Evolutionary conservation across 2,113 vertebrate species (phyloP).

Genomic region (Eclectus roratus): DNA sequence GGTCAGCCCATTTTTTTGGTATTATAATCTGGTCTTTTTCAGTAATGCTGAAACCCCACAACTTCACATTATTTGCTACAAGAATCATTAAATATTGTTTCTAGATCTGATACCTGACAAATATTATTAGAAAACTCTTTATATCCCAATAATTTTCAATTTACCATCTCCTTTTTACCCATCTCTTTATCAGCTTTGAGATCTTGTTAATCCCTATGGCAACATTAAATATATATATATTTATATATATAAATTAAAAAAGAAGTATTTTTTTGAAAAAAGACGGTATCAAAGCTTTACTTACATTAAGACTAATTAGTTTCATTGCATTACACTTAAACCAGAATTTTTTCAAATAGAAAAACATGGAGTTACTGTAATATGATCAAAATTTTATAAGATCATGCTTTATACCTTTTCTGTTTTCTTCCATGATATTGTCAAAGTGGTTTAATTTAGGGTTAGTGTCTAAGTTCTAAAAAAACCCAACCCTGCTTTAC

Average conservation of each 20-base stretch:
- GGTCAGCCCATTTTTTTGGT: background rate
- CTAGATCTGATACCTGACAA: background rate
- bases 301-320: background rate
- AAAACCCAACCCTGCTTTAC: background rate
- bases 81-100: background rate
- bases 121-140: background rate
- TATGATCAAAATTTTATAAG: background rate
- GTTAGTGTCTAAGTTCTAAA: constrained; percentile 2
- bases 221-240: background rate
- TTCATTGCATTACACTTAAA: background rate
- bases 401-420: background rate
- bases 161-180: background rate
- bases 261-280: background rate
- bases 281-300: background rate
- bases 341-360: background rate
- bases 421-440: constrained; percentile 5
- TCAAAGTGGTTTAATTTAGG: constrained; percentile 56
- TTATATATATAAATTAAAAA: background rate
- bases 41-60: background rate
- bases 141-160: background rate
- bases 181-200: background rate
- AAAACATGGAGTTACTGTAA: background rate
- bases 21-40: background rate
- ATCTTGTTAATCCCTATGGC: background rate
- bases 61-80: background rate